Base-by-base conservation (phyloP, 2,113 vertebrate genomes). In the Scopus umbretta region DNA sequence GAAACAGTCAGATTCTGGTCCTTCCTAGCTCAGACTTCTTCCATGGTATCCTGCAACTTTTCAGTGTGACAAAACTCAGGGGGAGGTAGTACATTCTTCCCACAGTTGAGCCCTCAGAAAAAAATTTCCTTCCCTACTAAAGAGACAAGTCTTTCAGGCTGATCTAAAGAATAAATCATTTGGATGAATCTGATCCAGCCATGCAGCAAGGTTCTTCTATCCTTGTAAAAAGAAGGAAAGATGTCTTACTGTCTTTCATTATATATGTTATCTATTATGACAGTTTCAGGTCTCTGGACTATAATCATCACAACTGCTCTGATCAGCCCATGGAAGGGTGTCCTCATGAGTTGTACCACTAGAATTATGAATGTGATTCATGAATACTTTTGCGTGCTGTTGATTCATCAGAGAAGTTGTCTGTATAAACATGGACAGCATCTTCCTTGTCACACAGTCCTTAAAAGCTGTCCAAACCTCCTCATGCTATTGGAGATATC, bases 211-310 rank as follows among this genome's bases (percentile, higher is more conserved):
- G n/a, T 59, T 67, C 29, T 78, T 38, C 58, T 78, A 73, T 36
- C 42, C 34, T 66, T 86, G 47, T 52, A 12, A 21, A 27, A 53
- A 59, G 59, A n/a, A 27, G 20, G 11, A 36, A 29, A 19, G 17
- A n/a, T n/a, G n/a, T n/a, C n/a, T n/a, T n/a, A n/a, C n/a, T n/a
- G n/a, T n/a, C n/a, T n/a, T n/a, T n/a, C n/a, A n/a, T n/a, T n/a
- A n/a, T n/a, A n/a, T n/a, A n/a, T n/a, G n/a, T 76, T 96, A 90
- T 70, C 70, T 55, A 58, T 63, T 84, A 47, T 89, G 80, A 92
- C 76, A 92, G 50, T 89, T 97, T 94, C 72, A 71, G 80, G 86
- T 91, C 75, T 95, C 43, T 84, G 68, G 63, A 83, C 32, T 91
- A 27, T 38, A 86, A 50, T 89, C n/a, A 81, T 92, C 86, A 50